phyloP scores from a whole-genome alignment of 1,140 invertebrate species.

The Rhyacophila brunnea region DNA sequence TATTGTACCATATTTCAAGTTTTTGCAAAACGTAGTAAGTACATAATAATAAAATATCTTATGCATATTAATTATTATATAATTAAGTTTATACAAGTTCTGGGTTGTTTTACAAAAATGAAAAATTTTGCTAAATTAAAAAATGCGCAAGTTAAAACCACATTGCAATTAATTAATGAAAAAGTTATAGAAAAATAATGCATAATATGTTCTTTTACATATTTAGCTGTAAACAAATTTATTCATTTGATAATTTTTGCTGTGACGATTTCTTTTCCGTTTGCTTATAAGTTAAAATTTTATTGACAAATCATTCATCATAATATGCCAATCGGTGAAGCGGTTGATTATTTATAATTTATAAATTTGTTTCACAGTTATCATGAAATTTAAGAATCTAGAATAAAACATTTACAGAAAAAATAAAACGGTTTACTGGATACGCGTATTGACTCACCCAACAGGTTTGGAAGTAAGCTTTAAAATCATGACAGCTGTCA shows the following conservation, averaged over 20 bases:
- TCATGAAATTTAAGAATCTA: too few relatives aligned
- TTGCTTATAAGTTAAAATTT: conserved; percentile 5
- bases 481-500: not conserved
- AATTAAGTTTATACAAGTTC: conserved; percentile 12
- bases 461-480: too few relatives aligned
- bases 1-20: conserved; percentile 16
- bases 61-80: not conserved
- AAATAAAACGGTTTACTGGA: too few relatives aligned
- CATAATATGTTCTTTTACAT: not conserved
- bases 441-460: too few relatives aligned
- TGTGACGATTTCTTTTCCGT: not conserved
- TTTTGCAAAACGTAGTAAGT: conserved; percentile 20
- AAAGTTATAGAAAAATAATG: not conserved
- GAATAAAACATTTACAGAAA: too few relatives aligned
- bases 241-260: not conserved
- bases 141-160: not conserved
- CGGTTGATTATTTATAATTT: too few relatives aligned
- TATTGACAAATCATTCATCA: too few relatives aligned
- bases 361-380: too few relatives aligned
- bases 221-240: conserved; percentile 3
- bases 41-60: conserved; percentile 1
- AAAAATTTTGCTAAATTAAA: not conserved
- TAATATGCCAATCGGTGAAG: too few relatives aligned
- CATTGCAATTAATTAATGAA: not conserved
- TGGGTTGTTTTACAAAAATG: not conserved